Evolutionary conservation across 2,888 invertebrate species (phyloP).

Genomic region (Callyntrura guangdongensis): DNA sequence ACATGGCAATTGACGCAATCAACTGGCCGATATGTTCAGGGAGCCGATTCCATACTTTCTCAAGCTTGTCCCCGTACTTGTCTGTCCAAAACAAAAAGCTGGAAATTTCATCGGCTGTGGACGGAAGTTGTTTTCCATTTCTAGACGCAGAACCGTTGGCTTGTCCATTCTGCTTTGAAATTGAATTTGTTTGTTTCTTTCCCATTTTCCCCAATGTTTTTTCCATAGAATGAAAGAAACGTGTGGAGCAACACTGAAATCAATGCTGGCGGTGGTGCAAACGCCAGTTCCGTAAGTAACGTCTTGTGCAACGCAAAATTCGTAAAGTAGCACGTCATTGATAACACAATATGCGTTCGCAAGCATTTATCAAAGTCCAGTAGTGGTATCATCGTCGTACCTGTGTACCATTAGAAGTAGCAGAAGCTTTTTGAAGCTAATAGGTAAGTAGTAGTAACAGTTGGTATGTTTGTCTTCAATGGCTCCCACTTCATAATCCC

Average conservation of each 20-base stretch:
- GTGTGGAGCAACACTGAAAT: too few relatives aligned
- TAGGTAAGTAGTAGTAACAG: too few relatives aligned
- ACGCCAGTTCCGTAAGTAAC: too few relatives aligned
- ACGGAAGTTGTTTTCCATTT: neutral
- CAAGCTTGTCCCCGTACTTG: constrained; percentile 87
- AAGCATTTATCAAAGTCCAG: neutral
- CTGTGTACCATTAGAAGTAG: too few relatives aligned
- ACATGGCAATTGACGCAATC: constrained; percentile 89
- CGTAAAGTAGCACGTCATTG: neutral
- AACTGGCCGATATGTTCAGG: constrained; percentile 88
- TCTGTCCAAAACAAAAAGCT: constrained; percentile 87
- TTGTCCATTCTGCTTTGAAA: neutral
- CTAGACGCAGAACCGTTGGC: neutral
- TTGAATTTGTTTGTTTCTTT: neutral
- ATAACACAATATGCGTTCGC: neutral
- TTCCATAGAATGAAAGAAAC: too few relatives aligned
- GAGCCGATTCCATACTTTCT: constrained; percentile 88
- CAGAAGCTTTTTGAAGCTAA: too few relatives aligned
- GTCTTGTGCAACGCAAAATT: too few relatives aligned
- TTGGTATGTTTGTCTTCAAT: too few relatives aligned
- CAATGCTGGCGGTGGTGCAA: too few relatives aligned
- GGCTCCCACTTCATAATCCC: too few relatives aligned
- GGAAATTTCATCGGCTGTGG: constrained; percentile 67
- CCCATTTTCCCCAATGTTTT: constrained; percentile 3
- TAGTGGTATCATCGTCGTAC: too few relatives aligned